A percentile compares a stretch with the other conserved stretches of the same genome.
phyloP scores from a whole-genome alignment of 2,113 vertebrate genomes.

The Irena cyanogastra region DNA sequence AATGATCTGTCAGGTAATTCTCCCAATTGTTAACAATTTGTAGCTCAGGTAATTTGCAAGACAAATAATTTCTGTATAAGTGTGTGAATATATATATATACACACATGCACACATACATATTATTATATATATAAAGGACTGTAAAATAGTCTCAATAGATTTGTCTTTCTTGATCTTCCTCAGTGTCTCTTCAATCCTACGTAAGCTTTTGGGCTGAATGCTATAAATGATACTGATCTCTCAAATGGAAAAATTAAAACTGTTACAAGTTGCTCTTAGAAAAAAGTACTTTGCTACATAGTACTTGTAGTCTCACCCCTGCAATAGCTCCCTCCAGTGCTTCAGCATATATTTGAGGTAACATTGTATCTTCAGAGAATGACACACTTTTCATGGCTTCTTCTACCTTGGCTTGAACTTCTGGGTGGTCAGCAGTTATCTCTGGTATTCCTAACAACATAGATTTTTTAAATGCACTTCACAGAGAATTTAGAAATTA shows the following conservation, averaged over 20 bases:
- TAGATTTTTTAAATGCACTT: not conserved
- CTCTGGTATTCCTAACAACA: not conserved
- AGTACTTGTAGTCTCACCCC: constrained; percentile 69
- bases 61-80: not conserved
- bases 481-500: not conserved
- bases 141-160: not conserved
- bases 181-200: not conserved
- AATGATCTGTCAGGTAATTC: not conserved
- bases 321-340: constrained; percentile 69
- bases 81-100: not conserved
- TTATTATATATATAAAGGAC: not conserved
- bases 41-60: not conserved
- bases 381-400: constrained; percentile 62
- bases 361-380: constrained; percentile 30
- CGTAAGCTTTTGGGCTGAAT: not conserved
- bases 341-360: constrained; percentile 63
- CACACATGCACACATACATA: not conserved
- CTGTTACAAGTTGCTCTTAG: not conserved
- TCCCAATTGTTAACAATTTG: not conserved
- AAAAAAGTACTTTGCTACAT: not conserved
- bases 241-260: not conserved
- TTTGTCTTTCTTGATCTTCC: not conserved
- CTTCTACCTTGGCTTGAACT: constrained; percentile 70
- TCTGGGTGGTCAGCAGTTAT: constrained; percentile 81
- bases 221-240: not conserved